Conservation (phyloP, 2,888 invertebrate species). For the Archips xylosteana region DNA sequence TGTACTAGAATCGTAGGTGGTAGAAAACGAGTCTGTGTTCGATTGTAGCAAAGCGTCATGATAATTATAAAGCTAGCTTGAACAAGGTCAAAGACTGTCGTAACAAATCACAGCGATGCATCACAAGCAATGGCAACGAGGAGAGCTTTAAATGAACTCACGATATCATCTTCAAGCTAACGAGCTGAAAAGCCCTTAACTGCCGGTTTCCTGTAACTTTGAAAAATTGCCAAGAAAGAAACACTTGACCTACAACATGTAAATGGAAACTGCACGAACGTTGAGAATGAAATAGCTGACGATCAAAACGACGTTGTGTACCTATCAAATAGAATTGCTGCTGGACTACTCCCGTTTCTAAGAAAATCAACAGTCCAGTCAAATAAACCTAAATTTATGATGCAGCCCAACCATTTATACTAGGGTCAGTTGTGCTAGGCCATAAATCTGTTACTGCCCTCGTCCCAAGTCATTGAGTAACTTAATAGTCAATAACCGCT, state of each 20-base stretch:
- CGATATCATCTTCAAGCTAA: conserved; percentile 5
- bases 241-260: not conserved
- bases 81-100: conserved; percentile 3
- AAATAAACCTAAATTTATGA: not conserved
- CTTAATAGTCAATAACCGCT: conserved; percentile 11
- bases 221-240: not conserved
- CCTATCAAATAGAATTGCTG: not conserved
- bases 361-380: not conserved
- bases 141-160: not conserved
- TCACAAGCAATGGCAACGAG: not conserved
- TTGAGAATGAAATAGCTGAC: not conserved
- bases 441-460: conserved; percentile 1
- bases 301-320: not conserved
- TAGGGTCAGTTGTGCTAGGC: conserved; percentile 9
- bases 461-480: not conserved
- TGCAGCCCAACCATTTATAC: not conserved
- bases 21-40: not conserved
- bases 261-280: not conserved
- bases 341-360: not conserved
- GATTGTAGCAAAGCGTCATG: not conserved
- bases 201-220: not conserved
- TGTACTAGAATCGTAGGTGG: not conserved
- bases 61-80: conserved; percentile 1
- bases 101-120: not conserved
- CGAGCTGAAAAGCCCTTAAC: not conserved